Base-by-base conservation (phyloP, 2,888 invertebrate genomes). In the Meloe dianella region DNA sequence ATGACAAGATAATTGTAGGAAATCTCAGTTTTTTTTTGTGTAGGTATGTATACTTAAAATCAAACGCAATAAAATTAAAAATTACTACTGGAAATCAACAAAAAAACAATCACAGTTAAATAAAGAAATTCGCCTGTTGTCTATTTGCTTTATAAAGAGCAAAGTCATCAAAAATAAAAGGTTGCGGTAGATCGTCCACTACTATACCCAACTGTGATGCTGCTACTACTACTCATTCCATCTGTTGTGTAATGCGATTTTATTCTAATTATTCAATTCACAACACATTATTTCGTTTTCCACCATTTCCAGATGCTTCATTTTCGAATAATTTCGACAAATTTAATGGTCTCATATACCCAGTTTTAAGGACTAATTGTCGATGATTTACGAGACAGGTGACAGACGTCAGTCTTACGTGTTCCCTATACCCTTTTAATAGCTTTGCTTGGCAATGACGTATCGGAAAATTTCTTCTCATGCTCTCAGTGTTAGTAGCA, bases 111-210 rank as follows among this genome's bases (percentile, higher is more conserved):
- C 8, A 47, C 10, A 7, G 64, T 67, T 68, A 65, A 68, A 68
- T 65, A 68, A 68, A 65, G 63, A 63, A 63, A 66, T 66, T 68
- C 64, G 68, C 68, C 47, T n/a, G 41, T 41, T 66, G 63, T 68
- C 63, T 68, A 63, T 68, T 68, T 68, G 64, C 66, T 68, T 68
- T 68, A 63, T 70, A 72, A 74, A 73, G 70, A 73, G 75, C 75
- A 41, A 75, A 75, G 75, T 75, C 75, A 75, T 72, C 69, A 70
- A 67, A 75, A 75, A 75, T 75, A 75, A 75, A 73, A 75, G 75
- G 71, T 69, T 65, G 62, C 57, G 63, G 58, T 65, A 61, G 60
- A 61, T 51, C 51, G 57, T 38, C n/a, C n/a, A n/a, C n/a, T n/a
- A n/a, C 32, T 17, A 32, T 54, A 63, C 64, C 63, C 63, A 58